Evolutionary conservation across 2,888 invertebrate genomes (phyloP).

Genomic region (Aricia artaxerxes): DNA sequence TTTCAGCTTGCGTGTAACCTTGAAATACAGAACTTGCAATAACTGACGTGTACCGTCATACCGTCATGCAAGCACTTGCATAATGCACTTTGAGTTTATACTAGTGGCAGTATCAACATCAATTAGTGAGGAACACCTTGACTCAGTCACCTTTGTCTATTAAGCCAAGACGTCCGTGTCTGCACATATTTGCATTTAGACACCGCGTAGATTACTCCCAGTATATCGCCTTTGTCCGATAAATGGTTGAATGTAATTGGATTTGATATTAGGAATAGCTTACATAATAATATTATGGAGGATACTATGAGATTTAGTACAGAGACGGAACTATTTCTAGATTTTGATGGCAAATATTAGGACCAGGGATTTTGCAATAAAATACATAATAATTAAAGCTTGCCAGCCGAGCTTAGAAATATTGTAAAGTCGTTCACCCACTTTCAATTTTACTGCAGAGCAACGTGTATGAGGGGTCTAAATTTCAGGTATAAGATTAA

Average conservation of each 20-base stretch:
- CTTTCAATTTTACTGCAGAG: too few species aligned
- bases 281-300: background rate
- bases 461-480: too few species aligned
- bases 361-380: too few species aligned
- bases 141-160: slow-evolving; percentile 5
- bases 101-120: background rate
- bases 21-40: slow-evolving; percentile 1
- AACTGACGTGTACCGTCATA: background rate
- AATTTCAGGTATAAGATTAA: too few species aligned
- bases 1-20: background rate
- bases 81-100: background rate
- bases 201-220: background rate
- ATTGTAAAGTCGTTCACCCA: too few species aligned
- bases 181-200: slow-evolving; percentile 2
- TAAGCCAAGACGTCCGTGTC: background rate
- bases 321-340: too few species aligned
- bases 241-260: background rate
- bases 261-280: slow-evolving; percentile 1
- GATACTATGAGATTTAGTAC: background rate
- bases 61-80: background rate
- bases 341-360: too few species aligned
- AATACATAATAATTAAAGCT: too few species aligned
- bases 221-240: slow-evolving; percentile 9
- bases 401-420: too few species aligned
- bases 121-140: slow-evolving; percentile 11